These are phyloP conservation scores for Setophaga kirtlandii DNA, from an alignment of 2,113 vertebrate species.

Conservation along the genomic window DNA sequence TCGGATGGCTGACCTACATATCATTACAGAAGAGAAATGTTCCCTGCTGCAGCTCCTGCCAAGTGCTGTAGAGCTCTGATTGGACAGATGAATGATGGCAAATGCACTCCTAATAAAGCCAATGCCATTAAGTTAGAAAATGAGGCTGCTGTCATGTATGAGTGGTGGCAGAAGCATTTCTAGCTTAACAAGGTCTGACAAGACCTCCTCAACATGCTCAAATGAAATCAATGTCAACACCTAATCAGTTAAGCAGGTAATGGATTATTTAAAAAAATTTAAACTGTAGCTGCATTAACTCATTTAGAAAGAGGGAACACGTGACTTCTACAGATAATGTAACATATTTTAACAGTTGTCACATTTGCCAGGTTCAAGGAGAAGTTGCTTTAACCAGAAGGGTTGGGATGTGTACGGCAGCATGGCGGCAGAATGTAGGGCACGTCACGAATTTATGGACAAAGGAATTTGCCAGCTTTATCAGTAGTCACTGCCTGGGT, in stretches of 20 bases:
- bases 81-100: conserved; percentile 49
- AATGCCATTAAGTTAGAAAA: conserved; percentile 59
- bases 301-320: conserved; percentile 18
- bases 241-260: conserved; percentile 65
- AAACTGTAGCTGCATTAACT: conserved; percentile 11
- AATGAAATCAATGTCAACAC: conserved; percentile 56
- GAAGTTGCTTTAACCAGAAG: conserved; percentile 39
- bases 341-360: conserved; percentile 53
- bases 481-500: conserved; percentile 13
- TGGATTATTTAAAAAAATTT: conserved; percentile 38
- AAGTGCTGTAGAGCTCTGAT: conserved; percentile 43
- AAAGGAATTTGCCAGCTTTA: conserved; percentile 43
- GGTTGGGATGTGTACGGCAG: neutral
- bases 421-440: conserved; percentile 37
- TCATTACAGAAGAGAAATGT: conserved; percentile 43
- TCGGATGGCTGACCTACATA: conserved; percentile 66
- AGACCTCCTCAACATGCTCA: conserved; percentile 37
- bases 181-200: conserved; percentile 60
- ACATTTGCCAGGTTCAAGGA: neutral
- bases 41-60: conserved; percentile 38
- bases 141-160: conserved; percentile 52
- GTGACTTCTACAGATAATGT: conserved; percentile 3
- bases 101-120: conserved; percentile 38
- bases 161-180: conserved; percentile 58
- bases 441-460: neutral